Evolutionary conservation across 2,888 invertebrate genomes (phyloP).

Genomic region (Monoplex corrugatus): DNA sequence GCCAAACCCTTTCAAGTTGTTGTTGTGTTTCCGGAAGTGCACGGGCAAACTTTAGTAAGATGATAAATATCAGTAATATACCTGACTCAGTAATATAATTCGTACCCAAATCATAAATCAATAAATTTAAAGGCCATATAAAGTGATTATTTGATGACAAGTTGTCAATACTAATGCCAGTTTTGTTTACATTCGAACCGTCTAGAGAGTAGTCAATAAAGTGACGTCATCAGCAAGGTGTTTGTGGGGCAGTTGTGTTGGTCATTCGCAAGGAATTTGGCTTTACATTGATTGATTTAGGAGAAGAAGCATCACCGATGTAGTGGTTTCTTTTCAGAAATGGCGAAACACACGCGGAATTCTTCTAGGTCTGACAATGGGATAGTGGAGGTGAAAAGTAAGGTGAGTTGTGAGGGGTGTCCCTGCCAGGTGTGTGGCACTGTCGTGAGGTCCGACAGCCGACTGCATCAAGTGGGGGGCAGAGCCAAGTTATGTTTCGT

Average conservation of each 20-base stretch:
- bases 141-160: neutral
- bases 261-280: slow-evolving; percentile 49
- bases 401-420: slow-evolving; percentile 63
- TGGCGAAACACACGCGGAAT: slow-evolving; percentile 71
- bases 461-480: neutral
- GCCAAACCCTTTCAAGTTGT: neutral
- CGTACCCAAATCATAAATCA: neutral
- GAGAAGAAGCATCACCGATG: slow-evolving; percentile 43
- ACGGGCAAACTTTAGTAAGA: too few species aligned
- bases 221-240: slow-evolving; percentile 48
- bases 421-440: slow-evolving; percentile 52
- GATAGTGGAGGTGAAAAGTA: slow-evolving; percentile 74
- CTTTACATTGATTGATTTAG: slow-evolving; percentile 3
- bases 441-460: slow-evolving; percentile 32
- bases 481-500: too few species aligned
- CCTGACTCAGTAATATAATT: too few species aligned
- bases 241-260: slow-evolving; percentile 49
- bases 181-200: neutral
- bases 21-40: neutral
- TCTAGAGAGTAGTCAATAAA: slow-evolving; percentile 47
- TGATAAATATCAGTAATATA: too few species aligned
- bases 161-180: neutral
- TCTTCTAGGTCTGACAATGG: slow-evolving; percentile 60
- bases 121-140: neutral
- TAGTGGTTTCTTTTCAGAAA: slow-evolving; percentile 55